Conservation (phyloP, 2,888 invertebrate species). For the Dysmachus trigonus region DNA sequence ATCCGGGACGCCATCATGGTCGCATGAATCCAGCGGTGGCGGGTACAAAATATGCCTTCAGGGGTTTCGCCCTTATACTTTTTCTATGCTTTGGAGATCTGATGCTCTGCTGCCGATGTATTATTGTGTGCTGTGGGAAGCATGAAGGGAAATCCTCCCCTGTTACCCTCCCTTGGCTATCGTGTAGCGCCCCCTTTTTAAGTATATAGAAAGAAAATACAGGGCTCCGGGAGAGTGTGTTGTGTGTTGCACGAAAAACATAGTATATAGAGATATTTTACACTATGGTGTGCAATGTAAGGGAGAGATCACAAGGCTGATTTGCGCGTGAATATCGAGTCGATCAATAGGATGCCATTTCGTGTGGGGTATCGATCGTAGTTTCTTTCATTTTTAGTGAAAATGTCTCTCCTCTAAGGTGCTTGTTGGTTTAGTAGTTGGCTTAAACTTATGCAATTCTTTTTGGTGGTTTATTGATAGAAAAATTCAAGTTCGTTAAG, state of each 20-base stretch:
- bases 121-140: neutral
- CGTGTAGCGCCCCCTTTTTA: neutral
- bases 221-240: neutral
- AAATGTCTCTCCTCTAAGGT: neutral
- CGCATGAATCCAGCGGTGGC: neutral
- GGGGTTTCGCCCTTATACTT: neutral
- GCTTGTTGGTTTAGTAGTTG: neutral
- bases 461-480: neutral
- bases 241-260: neutral
- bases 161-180: neutral
- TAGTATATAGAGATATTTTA: neutral
- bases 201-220: neutral
- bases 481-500: neutral
- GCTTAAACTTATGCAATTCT: neutral
- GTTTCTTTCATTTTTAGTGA: neutral
- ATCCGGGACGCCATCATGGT: neutral
- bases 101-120: neutral
- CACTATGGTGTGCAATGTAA: neutral
- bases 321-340: conserved; percentile 41
- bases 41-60: neutral
- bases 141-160: conserved; percentile 18
- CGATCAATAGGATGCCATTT: conserved; percentile 32
- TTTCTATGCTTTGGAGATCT: neutral
- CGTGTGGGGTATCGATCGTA: conserved; percentile 29
- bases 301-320: conserved; percentile 34